Conservation (phyloP, 2,113 vertebrate genomes). For the Cathartes aura region DNA sequence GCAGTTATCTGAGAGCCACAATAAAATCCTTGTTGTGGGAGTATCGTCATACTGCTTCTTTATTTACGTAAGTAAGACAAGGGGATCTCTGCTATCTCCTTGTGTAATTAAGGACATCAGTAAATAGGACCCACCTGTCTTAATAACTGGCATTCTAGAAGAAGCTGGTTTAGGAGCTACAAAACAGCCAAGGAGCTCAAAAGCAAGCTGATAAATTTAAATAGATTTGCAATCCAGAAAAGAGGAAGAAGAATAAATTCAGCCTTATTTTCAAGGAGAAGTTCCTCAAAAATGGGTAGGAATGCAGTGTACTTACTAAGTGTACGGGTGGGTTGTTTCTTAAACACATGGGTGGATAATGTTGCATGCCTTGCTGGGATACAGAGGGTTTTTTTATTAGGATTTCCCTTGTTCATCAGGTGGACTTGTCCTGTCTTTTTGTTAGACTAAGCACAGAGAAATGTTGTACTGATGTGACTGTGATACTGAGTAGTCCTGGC, state of each 20-base stretch:
- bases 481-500: background rate
- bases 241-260: background rate
- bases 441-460: background rate
- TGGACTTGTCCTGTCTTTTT: background rate
- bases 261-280: background rate
- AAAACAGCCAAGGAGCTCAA: background rate
- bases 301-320: background rate
- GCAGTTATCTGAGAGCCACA: background rate
- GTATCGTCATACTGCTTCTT: background rate
- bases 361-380: background rate
- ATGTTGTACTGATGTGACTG: background rate
- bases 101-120: background rate
- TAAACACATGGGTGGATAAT: background rate
- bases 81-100: background rate
- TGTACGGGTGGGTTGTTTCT: background rate
- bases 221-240: background rate
- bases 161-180: background rate
- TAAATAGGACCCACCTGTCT: background rate
- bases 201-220: background rate
- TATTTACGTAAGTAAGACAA: background rate
- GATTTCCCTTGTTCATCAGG: background rate
- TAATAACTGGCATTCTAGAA: background rate
- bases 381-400: background rate
- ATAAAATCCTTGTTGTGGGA: background rate
- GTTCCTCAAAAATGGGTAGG: background rate